A percentile compares a stretch with the other conserved stretches of the same genome.
Evolutionary conservation across 2,113 vertebrate genomes (phyloP).

Genomic region (Hirundichthys speculiger): DNA sequence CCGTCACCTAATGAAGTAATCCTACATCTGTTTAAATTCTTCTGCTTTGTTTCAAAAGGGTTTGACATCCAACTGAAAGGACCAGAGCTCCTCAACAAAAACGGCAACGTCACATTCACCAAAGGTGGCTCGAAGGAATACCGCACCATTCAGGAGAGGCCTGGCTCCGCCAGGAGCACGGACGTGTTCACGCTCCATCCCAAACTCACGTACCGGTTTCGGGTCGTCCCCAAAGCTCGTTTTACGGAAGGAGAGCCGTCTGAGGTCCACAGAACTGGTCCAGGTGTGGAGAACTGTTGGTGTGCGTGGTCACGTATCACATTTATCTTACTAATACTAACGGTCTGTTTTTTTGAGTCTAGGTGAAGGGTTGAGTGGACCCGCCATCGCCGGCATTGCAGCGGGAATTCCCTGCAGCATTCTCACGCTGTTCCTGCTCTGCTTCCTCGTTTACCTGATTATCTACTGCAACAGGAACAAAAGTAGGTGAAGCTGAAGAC

Average conservation of each 20-base stretch:
- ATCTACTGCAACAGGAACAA: slow-evolving; percentile 51
- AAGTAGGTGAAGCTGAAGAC: slow-evolving; percentile 36
- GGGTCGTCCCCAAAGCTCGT: slow-evolving; percentile 70
- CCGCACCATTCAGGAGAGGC: slow-evolving; percentile 51
- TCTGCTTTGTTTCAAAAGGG: slow-evolving; percentile 43
- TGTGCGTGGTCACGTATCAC: neutral
- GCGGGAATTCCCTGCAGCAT: slow-evolving; percentile 77
- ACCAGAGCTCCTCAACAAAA: slow-evolving; percentile 35
- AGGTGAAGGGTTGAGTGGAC: slow-evolving; percentile 64
- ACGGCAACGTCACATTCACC: neutral
- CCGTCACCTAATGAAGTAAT: neutral
- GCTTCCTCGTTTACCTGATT: slow-evolving; percentile 49
- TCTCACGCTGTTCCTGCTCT: slow-evolving; percentile 65
- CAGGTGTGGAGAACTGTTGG: slow-evolving; percentile 46
- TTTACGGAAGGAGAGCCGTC: slow-evolving; percentile 55
- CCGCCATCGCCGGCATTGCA: slow-evolving; percentile 76
- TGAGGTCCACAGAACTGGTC: slow-evolving; percentile 36
- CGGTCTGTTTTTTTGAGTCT: neutral
- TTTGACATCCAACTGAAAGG: slow-evolving; percentile 77
- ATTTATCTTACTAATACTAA: neutral
- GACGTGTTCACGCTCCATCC: slow-evolving; percentile 71
- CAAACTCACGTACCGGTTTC: slow-evolving; percentile 59
- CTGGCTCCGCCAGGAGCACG: slow-evolving; percentile 34
- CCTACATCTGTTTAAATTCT: neutral
- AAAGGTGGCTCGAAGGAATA: slow-evolving; percentile 25